Percentiles rank a stretch among this genome's conserved stretches.
Evolutionary conservation across 35 echinoderm and acorn worm genomes (phyloP).

Genomic region (Ophioderma brevispina): DNA sequence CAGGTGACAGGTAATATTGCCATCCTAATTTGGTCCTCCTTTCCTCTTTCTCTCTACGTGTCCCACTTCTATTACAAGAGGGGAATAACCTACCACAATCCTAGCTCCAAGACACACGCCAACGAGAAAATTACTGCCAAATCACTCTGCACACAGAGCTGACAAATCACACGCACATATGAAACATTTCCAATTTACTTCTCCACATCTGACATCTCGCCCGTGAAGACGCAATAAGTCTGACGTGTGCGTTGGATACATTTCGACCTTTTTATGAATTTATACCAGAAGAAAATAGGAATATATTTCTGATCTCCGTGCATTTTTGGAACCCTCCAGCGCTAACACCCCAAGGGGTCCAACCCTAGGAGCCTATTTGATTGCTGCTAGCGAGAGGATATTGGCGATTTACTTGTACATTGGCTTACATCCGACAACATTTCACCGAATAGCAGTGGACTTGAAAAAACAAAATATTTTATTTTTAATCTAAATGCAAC

Average conservation of each 20-base stretch:
- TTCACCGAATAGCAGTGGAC: not conserved
- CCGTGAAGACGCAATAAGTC: not conserved
- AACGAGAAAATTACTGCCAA: not conserved
- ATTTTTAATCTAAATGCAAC: not conserved
- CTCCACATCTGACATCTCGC: not conserved
- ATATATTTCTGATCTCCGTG: not conserved
- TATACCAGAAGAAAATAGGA: too few species aligned
- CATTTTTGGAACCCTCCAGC: not conserved
- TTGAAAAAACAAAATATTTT: not conserved
- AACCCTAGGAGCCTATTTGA: not conserved
- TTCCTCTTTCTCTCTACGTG: too few species aligned
- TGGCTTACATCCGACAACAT: not conserved
- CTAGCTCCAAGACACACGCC: not conserved
- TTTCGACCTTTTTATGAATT: too few species aligned
- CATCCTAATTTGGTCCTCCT: not conserved
- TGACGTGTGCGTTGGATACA: too few species aligned
- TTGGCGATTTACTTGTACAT: not conserved
- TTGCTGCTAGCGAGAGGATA: not conserved
- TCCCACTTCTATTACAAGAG: not conserved
- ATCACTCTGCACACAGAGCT: not conserved
- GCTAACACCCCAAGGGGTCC: not conserved
- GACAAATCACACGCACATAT: not conserved
- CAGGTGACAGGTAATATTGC: not conserved
- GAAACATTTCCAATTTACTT: not conserved
- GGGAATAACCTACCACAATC: not conserved